These are phyloP conservation scores for Capreolus pygargus DNA, from an alignment of 2,113 vertebrate species.

Conservation along the genomic window DNA sequence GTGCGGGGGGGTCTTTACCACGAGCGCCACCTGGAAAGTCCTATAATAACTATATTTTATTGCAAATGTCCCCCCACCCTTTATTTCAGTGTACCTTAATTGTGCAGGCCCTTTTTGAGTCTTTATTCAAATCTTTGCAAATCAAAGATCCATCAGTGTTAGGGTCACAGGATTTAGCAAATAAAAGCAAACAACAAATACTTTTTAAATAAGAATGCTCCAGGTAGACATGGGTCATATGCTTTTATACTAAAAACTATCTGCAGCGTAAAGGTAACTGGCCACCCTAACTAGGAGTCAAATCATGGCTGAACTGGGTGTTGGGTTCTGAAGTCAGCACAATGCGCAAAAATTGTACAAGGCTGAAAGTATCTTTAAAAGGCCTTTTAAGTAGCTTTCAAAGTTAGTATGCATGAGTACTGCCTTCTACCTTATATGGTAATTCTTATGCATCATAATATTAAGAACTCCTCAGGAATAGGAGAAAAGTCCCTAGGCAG, in stretches of 20 bases:
- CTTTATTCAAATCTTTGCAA: background rate
- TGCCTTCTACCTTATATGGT: background rate
- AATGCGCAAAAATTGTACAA: background rate
- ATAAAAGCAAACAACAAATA: background rate
- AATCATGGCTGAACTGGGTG: background rate
- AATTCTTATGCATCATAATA: background rate
- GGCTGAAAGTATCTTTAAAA: background rate
- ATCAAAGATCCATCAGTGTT: background rate
- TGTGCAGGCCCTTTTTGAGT: background rate
- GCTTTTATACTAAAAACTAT: background rate
- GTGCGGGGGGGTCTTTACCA: fast-evolving
- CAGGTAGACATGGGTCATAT: background rate
- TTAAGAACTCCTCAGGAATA: background rate
- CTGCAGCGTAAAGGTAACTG: background rate
- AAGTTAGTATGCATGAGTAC: background rate
- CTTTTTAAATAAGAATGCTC: background rate
- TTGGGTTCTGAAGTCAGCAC: background rate
- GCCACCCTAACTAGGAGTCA: background rate
- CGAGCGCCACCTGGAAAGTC: background rate
- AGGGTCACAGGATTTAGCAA: background rate
- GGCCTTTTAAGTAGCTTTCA: background rate
- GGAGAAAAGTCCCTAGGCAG: background rate
- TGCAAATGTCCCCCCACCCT: background rate
- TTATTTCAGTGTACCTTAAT: background rate
- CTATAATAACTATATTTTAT: background rate